phyloP scores from a whole-genome alignment of 1,140 invertebrate genomes.

The Meloidogyne floridensis region DNA sequence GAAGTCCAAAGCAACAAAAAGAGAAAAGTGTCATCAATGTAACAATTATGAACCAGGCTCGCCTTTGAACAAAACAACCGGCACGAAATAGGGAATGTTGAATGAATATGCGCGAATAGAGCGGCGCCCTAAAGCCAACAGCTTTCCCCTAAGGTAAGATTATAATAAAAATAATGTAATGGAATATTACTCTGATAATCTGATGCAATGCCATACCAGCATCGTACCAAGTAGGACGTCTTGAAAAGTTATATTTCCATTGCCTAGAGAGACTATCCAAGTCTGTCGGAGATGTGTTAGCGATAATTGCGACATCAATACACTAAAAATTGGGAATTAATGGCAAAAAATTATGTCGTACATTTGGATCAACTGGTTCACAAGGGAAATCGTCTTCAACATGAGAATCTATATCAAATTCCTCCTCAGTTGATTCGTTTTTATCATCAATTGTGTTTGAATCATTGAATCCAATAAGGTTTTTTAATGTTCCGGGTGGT shows the following conservation, averaged over 20 bases:
- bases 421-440: no score
- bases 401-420: no score
- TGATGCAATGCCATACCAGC: constrained; percentile 16
- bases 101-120: constrained; percentile 21
- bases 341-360: no score
- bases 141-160: not conserved
- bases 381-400: no score
- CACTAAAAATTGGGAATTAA: not conserved
- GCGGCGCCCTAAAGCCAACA: constrained; percentile 1
- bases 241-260: constrained; percentile 17
- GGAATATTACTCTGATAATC: not conserved
- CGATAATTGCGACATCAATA: not conserved
- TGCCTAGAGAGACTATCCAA: not conserved
- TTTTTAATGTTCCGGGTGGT: no score
- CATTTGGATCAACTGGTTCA: no score
- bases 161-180: no score
- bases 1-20: constrained; percentile 8
- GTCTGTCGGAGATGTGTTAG: not conserved
- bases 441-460: no score
- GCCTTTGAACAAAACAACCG: constrained; percentile 21
- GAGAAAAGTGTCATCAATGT: not conserved
- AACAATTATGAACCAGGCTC: constrained; percentile 18
- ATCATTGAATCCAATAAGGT: no score
- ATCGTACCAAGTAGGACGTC: constrained; percentile 11
- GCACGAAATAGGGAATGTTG: constrained; percentile 15